Conservation (phyloP, 2,797 vertebrate genomes). For the Enoplosus armatus region DNA sequence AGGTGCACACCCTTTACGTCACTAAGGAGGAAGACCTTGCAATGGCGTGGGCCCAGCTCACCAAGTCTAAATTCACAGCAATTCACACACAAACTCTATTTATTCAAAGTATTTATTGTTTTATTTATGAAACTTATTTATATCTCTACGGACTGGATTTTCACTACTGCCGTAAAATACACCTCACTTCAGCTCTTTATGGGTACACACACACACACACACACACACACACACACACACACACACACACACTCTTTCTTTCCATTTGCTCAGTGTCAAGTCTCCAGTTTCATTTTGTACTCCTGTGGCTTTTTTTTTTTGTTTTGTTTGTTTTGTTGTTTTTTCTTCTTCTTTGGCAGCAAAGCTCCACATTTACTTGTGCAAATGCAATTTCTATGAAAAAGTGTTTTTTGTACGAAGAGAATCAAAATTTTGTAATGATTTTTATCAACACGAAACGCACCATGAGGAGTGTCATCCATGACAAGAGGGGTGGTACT, state of each 20-base stretch:
- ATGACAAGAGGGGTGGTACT: slow-evolving; percentile 49
- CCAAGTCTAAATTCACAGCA: slow-evolving; percentile 75
- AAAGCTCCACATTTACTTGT: slow-evolving; percentile 95
- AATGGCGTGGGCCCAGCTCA: slow-evolving; percentile 44
- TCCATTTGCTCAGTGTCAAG: slow-evolving; percentile 84
- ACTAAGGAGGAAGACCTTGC: slow-evolving; percentile 42
- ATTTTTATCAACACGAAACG: slow-evolving; percentile 96
- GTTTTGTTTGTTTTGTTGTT: too few species aligned
- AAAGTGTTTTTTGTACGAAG: slow-evolving; percentile 97
- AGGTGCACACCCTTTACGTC: slow-evolving; percentile 43
- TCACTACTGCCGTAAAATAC: slow-evolving; percentile 73
- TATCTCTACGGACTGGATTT: slow-evolving; percentile 84
- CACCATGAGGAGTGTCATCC: slow-evolving; percentile 73
- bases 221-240: too few species aligned
- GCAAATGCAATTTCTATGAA: slow-evolving; percentile 99
- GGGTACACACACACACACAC: slow-evolving; percentile 50
- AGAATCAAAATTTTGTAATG: slow-evolving; percentile 97
- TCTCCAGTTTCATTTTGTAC: slow-evolving; percentile 87
- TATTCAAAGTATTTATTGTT: slow-evolving; percentile 85
- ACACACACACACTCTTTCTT: slow-evolving; percentile 55
- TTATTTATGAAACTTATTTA: slow-evolving; percentile 83
- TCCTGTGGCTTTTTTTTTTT: slow-evolving; percentile 71
- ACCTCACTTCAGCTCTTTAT: slow-evolving; percentile 59
- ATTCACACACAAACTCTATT: slow-evolving; percentile 81
- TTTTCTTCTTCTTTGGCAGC: slow-evolving; percentile 80